Conservation (phyloP, 2,888 invertebrate species). For the Syritta pipiens region DNA sequence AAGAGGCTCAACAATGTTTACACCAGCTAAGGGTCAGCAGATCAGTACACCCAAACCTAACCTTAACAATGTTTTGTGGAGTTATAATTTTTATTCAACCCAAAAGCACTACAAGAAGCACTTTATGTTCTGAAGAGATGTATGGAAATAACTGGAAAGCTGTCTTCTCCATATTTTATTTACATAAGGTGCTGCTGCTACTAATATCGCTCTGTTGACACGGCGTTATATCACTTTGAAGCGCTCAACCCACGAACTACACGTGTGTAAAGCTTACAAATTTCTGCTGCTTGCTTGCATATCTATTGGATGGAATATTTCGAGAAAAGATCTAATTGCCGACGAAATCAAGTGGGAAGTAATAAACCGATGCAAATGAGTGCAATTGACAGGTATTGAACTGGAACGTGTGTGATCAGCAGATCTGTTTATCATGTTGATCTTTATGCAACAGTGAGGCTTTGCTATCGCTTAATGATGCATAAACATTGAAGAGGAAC, state of each 20-base stretch:
- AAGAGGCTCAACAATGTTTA: not conserved
- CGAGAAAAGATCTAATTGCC: not conserved
- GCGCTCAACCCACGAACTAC: too few species aligned
- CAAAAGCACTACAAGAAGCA: too few species aligned
- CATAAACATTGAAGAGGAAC: slow-evolving; percentile 12
- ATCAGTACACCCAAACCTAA: too few species aligned
- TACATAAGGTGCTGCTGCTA: slow-evolving; percentile 22
- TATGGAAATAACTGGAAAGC: not conserved
- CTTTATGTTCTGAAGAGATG: too few species aligned
- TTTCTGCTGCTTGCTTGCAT: not conserved
- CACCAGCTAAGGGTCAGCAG: too few species aligned
- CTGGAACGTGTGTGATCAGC: slow-evolving; percentile 35
- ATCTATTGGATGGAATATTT: too few species aligned
- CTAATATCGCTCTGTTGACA: slow-evolving; percentile 26
- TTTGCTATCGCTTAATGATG: slow-evolving; percentile 53
- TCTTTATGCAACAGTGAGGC: slow-evolving; percentile 43
- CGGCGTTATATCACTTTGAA: slow-evolving; percentile 25
- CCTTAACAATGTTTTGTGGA: too few species aligned
- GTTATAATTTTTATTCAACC: too few species aligned
- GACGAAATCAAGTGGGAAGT: not conserved
- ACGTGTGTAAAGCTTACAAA: not conserved
- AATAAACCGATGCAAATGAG: slow-evolving; percentile 35
- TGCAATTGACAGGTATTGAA: slow-evolving; percentile 44
- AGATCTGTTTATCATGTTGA: slow-evolving; percentile 23
- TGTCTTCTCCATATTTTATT: slow-evolving; percentile 7